These are phyloP conservation scores for Petromus typicus DNA, from an alignment of 2,113 vertebrate species.

Conservation along the genomic window DNA sequence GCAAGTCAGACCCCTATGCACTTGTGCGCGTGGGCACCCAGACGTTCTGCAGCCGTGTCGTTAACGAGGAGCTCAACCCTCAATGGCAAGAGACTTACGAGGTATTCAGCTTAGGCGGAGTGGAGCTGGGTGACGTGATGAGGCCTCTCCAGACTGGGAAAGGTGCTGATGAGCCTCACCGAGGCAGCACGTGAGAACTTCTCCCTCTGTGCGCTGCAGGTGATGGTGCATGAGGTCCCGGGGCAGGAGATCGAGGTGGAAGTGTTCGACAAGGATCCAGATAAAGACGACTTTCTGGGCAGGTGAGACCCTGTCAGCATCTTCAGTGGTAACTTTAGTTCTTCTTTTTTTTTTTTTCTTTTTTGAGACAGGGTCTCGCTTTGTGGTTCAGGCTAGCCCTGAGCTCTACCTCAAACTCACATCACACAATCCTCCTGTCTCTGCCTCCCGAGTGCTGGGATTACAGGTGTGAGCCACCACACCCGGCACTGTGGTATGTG, in stretches of 20 bases:
- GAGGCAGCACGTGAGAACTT: not conserved
- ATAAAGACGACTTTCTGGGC: constrained; percentile 97
- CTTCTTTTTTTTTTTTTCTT: too few relatives aligned
- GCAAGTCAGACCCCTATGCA: constrained; percentile 95
- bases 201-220: constrained; percentile 84
- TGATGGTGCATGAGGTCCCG: constrained; percentile 96
- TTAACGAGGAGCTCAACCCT: constrained; percentile 93
- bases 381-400: too few relatives aligned
- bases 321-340: not conserved
- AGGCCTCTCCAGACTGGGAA: not conserved
- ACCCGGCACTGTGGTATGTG: too few relatives aligned
- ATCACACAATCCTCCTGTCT: too few relatives aligned
- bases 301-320: constrained; percentile 86
- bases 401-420: too few relatives aligned
- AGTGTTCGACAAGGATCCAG: constrained; percentile 97
- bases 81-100: constrained; percentile 96
- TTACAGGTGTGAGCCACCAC: too few relatives aligned
- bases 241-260: constrained; percentile 97
- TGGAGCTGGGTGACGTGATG: not conserved
- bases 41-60: constrained; percentile 92
- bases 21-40: constrained; percentile 95
- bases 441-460: too few relatives aligned
- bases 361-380: too few relatives aligned
- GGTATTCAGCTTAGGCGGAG: constrained; percentile 84
- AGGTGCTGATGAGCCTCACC: not conserved